phyloP scores from a whole-genome alignment of 2,797 vertebrate genomes.

The Uromys caudimaculatus region DNA sequence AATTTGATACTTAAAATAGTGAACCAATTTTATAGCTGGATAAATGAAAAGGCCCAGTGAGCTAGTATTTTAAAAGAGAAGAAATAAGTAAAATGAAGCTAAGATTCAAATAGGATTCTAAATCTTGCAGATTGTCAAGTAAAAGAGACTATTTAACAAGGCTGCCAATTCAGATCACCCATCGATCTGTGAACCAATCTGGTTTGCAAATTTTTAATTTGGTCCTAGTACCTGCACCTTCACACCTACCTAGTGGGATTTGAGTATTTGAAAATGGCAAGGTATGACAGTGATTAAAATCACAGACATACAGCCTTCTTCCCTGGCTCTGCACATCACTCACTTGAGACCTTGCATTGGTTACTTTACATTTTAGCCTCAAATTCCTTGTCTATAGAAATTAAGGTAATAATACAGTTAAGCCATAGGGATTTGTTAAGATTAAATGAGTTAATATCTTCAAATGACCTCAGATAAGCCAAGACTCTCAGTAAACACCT shows the following conservation, averaged over 20 bases:
- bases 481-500: neutral
- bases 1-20: constrained; percentile 27
- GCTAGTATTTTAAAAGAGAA: neutral
- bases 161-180: neutral
- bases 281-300: neutral
- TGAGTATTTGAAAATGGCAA: neutral
- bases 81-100: neutral
- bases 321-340: neutral
- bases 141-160: neutral
- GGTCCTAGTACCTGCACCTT: neutral
- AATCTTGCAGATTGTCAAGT: neutral
- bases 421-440: neutral
- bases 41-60: constrained; percentile 17
- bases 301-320: neutral
- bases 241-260: neutral
- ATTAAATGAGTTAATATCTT: constrained; percentile 25
- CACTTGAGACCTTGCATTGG: neutral
- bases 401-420: neutral
- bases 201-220: neutral
- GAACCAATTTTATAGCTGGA: neutral
- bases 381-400: constrained; percentile 14
- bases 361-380: neutral
- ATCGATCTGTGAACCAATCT: neutral
- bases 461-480: neutral
- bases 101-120: constrained; percentile 17